phyloP scores from a whole-genome alignment of 2,888 invertebrate genomes.

The Cylloceria caligata region DNA sequence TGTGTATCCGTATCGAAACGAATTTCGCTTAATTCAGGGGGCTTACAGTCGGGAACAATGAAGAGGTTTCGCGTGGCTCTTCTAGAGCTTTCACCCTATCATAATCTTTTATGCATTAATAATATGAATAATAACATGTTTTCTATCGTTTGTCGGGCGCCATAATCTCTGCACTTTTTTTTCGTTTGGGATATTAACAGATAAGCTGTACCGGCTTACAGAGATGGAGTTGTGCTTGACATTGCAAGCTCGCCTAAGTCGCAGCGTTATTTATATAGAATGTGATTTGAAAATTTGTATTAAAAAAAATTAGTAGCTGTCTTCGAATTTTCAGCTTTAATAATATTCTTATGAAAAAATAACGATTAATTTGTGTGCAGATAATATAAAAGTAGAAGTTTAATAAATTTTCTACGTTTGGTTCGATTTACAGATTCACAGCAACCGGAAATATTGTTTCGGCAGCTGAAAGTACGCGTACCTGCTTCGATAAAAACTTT shows the following conservation, averaged over 20 bases:
- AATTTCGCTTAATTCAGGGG: not conserved
- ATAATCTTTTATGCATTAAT: not conserved
- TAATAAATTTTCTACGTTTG: not conserved
- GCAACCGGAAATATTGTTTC: not conserved
- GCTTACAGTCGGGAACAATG: not conserved
- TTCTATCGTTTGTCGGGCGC: not conserved
- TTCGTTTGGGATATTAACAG: no score
- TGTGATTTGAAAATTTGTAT: no score
- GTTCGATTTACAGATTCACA: not conserved
- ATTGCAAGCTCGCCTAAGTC: no score
- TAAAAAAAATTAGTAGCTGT: no score
- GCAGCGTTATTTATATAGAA: no score
- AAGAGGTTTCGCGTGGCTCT: not conserved
- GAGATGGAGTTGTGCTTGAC: no score
- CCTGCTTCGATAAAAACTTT: constrained; percentile 3
- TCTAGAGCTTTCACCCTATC: not conserved
- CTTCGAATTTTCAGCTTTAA: no score
- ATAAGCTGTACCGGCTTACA: no score
- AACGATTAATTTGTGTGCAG: no score
- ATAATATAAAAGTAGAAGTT: no score
- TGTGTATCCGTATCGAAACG: not conserved
- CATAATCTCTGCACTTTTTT: not conserved
- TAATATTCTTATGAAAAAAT: no score
- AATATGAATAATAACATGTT: not conserved
- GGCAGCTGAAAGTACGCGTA: not conserved